These are phyloP conservation scores for Australoheros facetus DNA, from an alignment of 2,797 vertebrate species.

Conservation along the genomic window DNA sequence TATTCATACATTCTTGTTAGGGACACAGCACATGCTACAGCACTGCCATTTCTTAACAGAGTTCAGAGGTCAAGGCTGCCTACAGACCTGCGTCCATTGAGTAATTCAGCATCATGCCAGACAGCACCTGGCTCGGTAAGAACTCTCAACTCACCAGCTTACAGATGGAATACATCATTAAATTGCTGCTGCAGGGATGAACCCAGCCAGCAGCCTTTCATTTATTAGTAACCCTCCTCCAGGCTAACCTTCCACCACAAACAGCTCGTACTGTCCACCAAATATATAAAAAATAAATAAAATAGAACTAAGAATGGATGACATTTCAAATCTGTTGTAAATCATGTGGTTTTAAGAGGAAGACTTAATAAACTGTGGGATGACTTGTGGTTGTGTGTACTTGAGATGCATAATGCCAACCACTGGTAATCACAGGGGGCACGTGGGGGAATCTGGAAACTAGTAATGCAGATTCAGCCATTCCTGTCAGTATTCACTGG, in stretches of 20 bases:
- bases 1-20: constrained; percentile 15
- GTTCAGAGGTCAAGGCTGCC: constrained; percentile 56
- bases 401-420: constrained; percentile 30
- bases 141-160: constrained; percentile 24
- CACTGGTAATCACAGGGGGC: constrained; percentile 34
- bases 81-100: constrained; percentile 27
- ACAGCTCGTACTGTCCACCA: constrained; percentile 22
- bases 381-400: constrained; percentile 31
- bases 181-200: constrained; percentile 59
- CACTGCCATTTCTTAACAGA: constrained; percentile 33
- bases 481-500: constrained; percentile 30
- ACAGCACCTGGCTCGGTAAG: constrained; percentile 41
- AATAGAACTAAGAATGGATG: constrained; percentile 15
- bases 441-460: constrained; percentile 19
- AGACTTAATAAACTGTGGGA: constrained; percentile 35
- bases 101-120: constrained; percentile 35
- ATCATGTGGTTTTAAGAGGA: constrained; percentile 48
- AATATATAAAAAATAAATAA: constrained; percentile 32
- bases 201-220: constrained; percentile 51
- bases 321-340: constrained; percentile 47
- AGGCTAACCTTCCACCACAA: constrained; percentile 45
- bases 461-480: constrained; percentile 44
- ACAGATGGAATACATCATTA: constrained; percentile 60
- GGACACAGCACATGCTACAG: background rate
- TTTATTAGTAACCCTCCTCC: constrained; percentile 50